Percentiles rank a stretch among this genome's conserved stretches.
These are phyloP conservation scores for Ichneumoninae sp. DNA, from an alignment of 2,888 invertebrate species.

Conservation along the genomic window DNA sequence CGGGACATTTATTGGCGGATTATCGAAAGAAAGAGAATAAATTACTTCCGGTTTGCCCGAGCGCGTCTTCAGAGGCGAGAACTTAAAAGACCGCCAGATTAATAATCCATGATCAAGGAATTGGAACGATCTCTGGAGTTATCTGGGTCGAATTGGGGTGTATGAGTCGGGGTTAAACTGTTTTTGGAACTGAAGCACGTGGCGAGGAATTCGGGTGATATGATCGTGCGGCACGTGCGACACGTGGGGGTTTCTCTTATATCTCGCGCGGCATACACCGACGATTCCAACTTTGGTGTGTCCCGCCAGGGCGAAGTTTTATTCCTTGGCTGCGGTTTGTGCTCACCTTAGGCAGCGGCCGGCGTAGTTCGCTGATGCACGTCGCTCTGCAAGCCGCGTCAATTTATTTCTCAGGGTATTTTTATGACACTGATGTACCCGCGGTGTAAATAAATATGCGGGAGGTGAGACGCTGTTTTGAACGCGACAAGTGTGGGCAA, in stretches of 20 bases:
- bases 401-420: background rate
- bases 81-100: background rate
- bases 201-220: constrained; percentile 24
- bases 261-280: background rate
- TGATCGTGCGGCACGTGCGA: constrained; percentile 35
- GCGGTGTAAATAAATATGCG: background rate
- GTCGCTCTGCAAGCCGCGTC: background rate
- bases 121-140: constrained; percentile 13
- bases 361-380: constrained; percentile 3
- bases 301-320: constrained; percentile 11
- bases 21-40: too few species aligned
- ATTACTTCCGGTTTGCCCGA: background rate
- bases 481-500: background rate
- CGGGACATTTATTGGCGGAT: too few species aligned
- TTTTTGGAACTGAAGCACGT: constrained; percentile 25
- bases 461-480: background rate
- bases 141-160: constrained; percentile 30
- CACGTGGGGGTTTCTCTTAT: background rate
- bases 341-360: constrained; percentile 8
- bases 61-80: background rate
- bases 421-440: background rate
- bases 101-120: constrained; percentile 15
- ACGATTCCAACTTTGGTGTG: background rate
- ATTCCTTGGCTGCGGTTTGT: constrained; percentile 10
- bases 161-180: constrained; percentile 33